Conservation (phyloP, 2,888 invertebrate species). For the Malacosoma neustria region DNA sequence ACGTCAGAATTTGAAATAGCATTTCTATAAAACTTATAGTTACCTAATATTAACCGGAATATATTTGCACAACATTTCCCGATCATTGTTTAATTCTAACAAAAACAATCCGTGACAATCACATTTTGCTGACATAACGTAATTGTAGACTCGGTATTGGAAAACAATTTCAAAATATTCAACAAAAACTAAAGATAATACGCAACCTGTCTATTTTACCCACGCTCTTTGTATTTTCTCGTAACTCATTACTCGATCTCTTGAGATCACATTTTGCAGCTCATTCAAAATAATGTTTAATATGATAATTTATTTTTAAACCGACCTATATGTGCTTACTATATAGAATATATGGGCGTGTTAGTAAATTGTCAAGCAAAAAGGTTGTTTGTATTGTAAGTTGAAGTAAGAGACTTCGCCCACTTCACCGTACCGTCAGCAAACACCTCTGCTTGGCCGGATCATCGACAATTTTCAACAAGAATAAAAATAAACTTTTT, state of each 20-base stretch:
- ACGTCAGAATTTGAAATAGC: too few relatives aligned
- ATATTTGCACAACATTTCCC: neutral
- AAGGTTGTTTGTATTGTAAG: too few relatives aligned
- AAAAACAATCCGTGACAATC: neutral
- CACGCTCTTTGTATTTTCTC: conserved; percentile 33
- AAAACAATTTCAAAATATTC: conserved; percentile 6
- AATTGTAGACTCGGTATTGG: conserved; percentile 1
- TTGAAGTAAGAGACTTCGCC: too few relatives aligned
- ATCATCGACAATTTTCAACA: too few relatives aligned
- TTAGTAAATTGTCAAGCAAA: too few relatives aligned
- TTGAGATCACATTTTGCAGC: conserved; percentile 26
- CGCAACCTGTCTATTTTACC: conserved; percentile 24
- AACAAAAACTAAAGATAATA: conserved; percentile 19
- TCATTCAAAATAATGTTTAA: conserved; percentile 1
- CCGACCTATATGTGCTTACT: conserved; percentile 1
- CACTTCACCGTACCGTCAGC: too few relatives aligned
- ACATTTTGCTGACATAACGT: neutral
- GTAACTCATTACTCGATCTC: conserved; percentile 21
- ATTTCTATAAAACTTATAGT: too few relatives aligned
- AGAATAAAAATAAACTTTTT: too few relatives aligned
- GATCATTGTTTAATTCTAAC: neutral
- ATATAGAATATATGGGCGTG: conserved; percentile 1
- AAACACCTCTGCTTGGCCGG: too few relatives aligned
- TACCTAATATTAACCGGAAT: too few relatives aligned
- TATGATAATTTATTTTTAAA: conserved; percentile 5